Evolutionary conservation across 2,888 invertebrate genomes (phyloP), one percentile per base, ranked within the genome.

Genomic region (Cylloceria caligata): DNA sequence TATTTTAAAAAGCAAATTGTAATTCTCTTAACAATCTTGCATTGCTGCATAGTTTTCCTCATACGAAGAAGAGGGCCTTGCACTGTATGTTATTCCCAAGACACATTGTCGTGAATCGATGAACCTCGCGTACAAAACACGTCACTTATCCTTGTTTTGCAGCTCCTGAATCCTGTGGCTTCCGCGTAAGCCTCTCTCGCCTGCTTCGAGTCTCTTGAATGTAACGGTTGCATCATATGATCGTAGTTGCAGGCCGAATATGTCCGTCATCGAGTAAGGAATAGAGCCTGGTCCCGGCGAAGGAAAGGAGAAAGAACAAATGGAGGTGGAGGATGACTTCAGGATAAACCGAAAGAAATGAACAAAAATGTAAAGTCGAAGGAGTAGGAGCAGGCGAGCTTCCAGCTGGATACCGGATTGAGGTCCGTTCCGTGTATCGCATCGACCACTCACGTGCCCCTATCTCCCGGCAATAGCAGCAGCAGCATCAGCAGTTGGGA

Each of bases 391-490:
- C 4, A 13, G 42, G 21, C 36, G 27, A 27, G 39, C 39, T 36
- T 34, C 65, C 65, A 76, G 76, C 71, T 74, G 72, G 67, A 76
- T 71, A 80, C 76, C 64, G 71, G 76, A 80, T 62, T 47, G 75
- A 36, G 55, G 81, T 72, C 36, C 64, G 71, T 34, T 19, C 24
- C 36, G 16, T 34, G 39, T 71, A 49, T n/a, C 34, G 27, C 27
- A 27, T 52, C 21, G n/a, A 5, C 27, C n/a, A 55, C 69, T 52
- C 73, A 27, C 3, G 2, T 6, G 11, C 3, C 42, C 9, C 30
- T 39, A 64, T 19, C 64, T 45, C 78, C 65, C 16, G 16, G 34
- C 45, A 19, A 19, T 34, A 47, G 47, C 55, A 30, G 30, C 19
- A 47, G 73, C 68, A 55, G 47, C 27, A 42, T 55, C 34, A 49